Percentiles rank a stretch among this genome's conserved stretches.
phyloP scores from a whole-genome alignment of 2,888 invertebrate genomes.

The Brachynemurus nebulosus region DNA sequence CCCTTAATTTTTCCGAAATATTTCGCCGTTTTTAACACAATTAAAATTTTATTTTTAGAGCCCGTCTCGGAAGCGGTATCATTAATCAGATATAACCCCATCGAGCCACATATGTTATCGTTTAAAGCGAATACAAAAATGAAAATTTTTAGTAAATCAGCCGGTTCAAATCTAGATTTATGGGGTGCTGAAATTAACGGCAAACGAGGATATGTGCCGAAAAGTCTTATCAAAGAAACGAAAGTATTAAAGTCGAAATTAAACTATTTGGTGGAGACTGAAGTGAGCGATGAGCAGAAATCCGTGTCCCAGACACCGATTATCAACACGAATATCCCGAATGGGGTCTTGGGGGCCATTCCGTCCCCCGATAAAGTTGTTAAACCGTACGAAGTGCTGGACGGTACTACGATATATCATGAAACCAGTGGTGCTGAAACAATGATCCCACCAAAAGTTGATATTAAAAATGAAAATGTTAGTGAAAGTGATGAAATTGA shows the following conservation, averaged over 20 bases:
- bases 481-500: slow-evolving; percentile 2
- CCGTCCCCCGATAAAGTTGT: slow-evolving; percentile 23
- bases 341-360: slow-evolving; percentile 13
- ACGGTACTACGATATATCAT: slow-evolving; percentile 54
- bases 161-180: slow-evolving; percentile 41
- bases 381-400: slow-evolving; percentile 36
- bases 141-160: slow-evolving; percentile 54
- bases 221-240: slow-evolving; percentile 42
- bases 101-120: slow-evolving; percentile 41
- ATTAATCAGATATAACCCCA: slow-evolving; percentile 39
- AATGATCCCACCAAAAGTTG: slow-evolving; percentile 4
- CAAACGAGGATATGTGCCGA: slow-evolving; percentile 51
- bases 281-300: no score
- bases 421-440: slow-evolving; percentile 5
- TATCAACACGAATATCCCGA: slow-evolving; percentile 17
- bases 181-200: slow-evolving; percentile 60
- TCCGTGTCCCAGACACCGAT: no score
- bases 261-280: slow-evolving; percentile 20
- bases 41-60: slow-evolving; percentile 31
- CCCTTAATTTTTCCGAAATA: no score
- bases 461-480: slow-evolving; percentile 9
- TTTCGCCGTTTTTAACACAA: no score
- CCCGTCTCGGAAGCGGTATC: slow-evolving; percentile 50
- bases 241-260: slow-evolving; percentile 39
- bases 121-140: slow-evolving; percentile 43